Evolutionary conservation across 2,113 vertebrate species (phyloP).

Genomic region (Trematocara unimaculatum): DNA sequence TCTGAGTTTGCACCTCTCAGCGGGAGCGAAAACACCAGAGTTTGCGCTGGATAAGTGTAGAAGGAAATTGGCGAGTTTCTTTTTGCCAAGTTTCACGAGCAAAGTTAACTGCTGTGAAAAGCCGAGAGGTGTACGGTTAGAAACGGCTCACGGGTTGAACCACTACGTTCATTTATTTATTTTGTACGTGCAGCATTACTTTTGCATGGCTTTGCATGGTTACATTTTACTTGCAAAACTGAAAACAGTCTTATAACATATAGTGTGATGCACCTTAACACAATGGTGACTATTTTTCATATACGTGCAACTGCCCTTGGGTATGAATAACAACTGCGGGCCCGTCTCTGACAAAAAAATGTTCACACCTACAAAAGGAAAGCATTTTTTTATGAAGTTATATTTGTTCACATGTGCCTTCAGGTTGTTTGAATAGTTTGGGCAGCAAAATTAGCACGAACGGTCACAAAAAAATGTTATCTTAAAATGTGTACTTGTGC

Average conservation of each 20-base stretch:
- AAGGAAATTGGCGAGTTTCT: neutral
- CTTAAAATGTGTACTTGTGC: neutral
- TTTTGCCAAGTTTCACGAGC: neutral
- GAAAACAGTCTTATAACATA: neutral
- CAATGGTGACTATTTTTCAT: neutral
- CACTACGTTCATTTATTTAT: neutral
- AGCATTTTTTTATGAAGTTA: neutral
- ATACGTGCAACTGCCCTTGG: neutral
- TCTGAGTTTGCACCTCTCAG: constrained; percentile 22
- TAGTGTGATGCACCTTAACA: neutral
- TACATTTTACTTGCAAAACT: neutral
- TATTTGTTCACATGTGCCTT: neutral
- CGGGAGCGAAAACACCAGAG: neutral
- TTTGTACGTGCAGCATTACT: neutral
- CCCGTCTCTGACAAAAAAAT: neutral
- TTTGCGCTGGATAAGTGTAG: neutral
- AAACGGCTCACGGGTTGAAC: neutral
- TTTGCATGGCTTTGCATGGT: neutral
- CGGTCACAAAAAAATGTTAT: neutral
- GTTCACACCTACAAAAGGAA: neutral
- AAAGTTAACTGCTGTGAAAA: neutral
- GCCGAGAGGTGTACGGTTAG: neutral
- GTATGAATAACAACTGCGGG: neutral
- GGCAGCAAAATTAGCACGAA: neutral
- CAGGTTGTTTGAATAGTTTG: neutral